Evolutionary conservation across 2,113 vertebrate genomes (phyloP).

Genomic region (Prionailurus bengalensis): DNA sequence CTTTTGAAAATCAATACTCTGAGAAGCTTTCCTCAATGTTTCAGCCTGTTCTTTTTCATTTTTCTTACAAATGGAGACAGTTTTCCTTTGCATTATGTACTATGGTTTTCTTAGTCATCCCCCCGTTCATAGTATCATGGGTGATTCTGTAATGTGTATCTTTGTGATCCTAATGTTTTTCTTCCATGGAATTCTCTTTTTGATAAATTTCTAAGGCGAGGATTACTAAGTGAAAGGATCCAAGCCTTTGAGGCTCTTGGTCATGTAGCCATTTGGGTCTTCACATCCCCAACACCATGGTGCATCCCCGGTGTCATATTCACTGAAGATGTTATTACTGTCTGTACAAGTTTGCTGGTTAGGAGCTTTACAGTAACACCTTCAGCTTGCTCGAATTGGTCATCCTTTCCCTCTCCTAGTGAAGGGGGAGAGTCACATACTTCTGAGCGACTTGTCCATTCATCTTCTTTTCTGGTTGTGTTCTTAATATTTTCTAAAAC

Average conservation of each 20-base stretch:
- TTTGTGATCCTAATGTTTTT: not conserved
- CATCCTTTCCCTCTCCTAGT: not conserved
- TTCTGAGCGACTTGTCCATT: not conserved
- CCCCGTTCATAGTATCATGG: not conserved
- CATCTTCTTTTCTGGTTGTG: not conserved
- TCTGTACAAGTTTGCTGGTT: conserved; percentile 10
- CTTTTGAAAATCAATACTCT: not conserved
- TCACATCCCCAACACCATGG: not conserved
- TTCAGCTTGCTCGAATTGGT: not conserved
- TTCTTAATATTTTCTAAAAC: not conserved
- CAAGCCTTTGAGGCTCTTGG: not conserved
- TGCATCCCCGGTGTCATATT: not conserved
- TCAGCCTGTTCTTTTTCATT: not conserved
- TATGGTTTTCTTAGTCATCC: not conserved
- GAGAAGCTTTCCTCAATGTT: not conserved
- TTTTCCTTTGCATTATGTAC: not conserved
- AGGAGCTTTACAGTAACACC: not conserved
- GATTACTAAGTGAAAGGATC: not conserved
- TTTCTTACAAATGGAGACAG: not conserved
- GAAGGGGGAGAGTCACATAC: not conserved
- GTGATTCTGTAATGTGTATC: not conserved
- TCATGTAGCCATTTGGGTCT: not conserved
- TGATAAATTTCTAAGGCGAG: not conserved
- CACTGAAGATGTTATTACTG: not conserved
- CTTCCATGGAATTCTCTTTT: not conserved